phyloP scores from a whole-genome alignment of 2,113 vertebrate species.

The Hemiprocne comata region DNA sequence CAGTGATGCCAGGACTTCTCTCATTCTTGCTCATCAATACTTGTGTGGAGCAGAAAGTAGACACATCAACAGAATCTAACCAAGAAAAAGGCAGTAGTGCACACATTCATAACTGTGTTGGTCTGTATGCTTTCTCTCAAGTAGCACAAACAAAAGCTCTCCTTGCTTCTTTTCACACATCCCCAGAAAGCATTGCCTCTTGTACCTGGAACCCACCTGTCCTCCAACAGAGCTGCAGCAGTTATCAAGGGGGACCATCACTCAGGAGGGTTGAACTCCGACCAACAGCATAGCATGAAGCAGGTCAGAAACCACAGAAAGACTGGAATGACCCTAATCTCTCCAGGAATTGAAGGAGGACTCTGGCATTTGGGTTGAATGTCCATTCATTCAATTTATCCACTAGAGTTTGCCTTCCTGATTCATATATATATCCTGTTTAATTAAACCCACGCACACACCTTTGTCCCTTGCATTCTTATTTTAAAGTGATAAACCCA shows the following conservation, averaged over 20 bases:
- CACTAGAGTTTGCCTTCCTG: background rate
- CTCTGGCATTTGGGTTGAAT: background rate
- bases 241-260: background rate
- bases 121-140: accelerated
- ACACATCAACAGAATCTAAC: background rate
- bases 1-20: background rate
- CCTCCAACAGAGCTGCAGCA: background rate
- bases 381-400: background rate
- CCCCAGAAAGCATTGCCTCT: background rate
- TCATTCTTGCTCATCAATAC: background rate
- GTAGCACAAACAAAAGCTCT: background rate
- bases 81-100: background rate
- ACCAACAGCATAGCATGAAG: background rate
- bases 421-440: background rate
- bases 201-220: background rate
- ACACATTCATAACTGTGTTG: background rate
- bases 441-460: background rate
- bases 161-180: background rate
- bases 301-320: background rate
- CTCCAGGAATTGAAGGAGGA: background rate
- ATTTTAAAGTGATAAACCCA: background rate
- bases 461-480: background rate
- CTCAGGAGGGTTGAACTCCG: background rate
- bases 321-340: background rate
- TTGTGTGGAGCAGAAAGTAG: background rate